phyloP scores from a whole-genome alignment of 37 sponge, comb jelly and placozoan species.

The Agelas oroides region DNA sequence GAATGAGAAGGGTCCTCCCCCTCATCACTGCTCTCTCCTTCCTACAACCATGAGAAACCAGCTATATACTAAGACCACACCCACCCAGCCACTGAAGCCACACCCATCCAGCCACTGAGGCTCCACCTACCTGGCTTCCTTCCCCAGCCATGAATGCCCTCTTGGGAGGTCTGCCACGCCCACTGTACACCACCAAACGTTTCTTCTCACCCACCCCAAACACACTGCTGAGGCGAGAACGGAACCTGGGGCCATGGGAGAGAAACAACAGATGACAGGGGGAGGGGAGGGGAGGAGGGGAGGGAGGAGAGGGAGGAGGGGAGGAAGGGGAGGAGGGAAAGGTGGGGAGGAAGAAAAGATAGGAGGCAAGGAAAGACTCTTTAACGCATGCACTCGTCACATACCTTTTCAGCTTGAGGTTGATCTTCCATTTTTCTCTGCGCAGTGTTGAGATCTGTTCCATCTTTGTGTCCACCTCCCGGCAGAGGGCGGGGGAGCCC shows the following conservation, averaged over 20 bases:
- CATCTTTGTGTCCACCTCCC: slow-evolving; percentile 81
- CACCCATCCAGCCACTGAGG: too few species aligned
- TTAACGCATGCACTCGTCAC: too few species aligned
- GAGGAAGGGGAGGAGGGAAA: too few species aligned
- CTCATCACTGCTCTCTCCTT: slow-evolving; percentile 52
- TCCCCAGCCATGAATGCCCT: slow-evolving; percentile 9
- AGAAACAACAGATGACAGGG: too few species aligned
- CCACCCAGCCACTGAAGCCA: too few species aligned
- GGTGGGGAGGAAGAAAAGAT: too few species aligned
- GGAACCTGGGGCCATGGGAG: slow-evolving; percentile 30
- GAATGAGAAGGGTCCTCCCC: slow-evolving; percentile 39
- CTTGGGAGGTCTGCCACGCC: slow-evolving; percentile 87
- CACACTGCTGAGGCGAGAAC: slow-evolving; percentile 37
- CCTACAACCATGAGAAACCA: neutral
- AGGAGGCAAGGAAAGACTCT: too few species aligned
- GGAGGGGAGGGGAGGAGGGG: too few species aligned
- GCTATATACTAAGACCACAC: too few species aligned
- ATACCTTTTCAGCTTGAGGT: slow-evolving; percentile 79
- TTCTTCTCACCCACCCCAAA: slow-evolving; percentile 36
- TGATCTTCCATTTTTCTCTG: slow-evolving; percentile 90
- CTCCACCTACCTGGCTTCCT: neutral
- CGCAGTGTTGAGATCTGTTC: slow-evolving; percentile 70
- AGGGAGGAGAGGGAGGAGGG: too few species aligned
- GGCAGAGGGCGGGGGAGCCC: slow-evolving; percentile 49
- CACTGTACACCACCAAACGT: slow-evolving; percentile 64